Percentiles rank a stretch among this genome's conserved stretches.
phyloP scores from a whole-genome alignment of 1,140 invertebrate genomes.

The Cataglyphis hispanica region DNA sequence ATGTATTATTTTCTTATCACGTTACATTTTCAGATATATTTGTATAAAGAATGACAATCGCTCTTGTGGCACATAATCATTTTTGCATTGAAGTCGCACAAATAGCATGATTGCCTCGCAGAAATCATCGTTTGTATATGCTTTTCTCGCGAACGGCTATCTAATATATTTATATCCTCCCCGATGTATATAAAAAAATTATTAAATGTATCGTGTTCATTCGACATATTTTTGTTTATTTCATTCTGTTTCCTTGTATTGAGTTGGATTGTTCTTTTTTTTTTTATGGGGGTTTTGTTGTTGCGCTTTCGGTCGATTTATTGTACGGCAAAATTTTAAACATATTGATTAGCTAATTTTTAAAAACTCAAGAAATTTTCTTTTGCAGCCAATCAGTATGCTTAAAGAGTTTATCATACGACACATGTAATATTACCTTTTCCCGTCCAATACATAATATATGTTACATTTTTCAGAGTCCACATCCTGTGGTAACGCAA shows the following conservation, averaged over 20 bases:
- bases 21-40: conserved; percentile 12
- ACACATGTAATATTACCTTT: no score
- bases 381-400: no score
- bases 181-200: conserved; percentile 60
- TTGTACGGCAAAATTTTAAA: no score
- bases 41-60: conserved; percentile 7
- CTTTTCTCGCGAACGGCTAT: conserved; percentile 22
- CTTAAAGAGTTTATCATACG: no score
- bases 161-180: conserved; percentile 51
- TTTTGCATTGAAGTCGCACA: conserved; percentile 48
- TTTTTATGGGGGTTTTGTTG: conserved; percentile 87
- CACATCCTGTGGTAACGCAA: conserved; percentile 85
- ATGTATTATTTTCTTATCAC: background rate
- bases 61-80: conserved; percentile 46
- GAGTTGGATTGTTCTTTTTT: conserved; percentile 85
- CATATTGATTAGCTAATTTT: no score
- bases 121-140: conserved; percentile 49
- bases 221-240: conserved; percentile 61
- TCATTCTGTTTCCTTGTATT: conserved; percentile 85
- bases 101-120: conserved; percentile 69
- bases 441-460: no score
- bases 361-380: no score
- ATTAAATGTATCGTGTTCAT: conserved; percentile 61
- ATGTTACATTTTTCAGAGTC: conserved; percentile 80
- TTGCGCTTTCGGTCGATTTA: conserved; percentile 74